Percentiles rank a stretch among this genome's conserved stretches.
These are phyloP conservation scores for Dasypus novemcinctus DNA, from an alignment of 2,113 vertebrate species.

Conservation along the genomic window DNA sequence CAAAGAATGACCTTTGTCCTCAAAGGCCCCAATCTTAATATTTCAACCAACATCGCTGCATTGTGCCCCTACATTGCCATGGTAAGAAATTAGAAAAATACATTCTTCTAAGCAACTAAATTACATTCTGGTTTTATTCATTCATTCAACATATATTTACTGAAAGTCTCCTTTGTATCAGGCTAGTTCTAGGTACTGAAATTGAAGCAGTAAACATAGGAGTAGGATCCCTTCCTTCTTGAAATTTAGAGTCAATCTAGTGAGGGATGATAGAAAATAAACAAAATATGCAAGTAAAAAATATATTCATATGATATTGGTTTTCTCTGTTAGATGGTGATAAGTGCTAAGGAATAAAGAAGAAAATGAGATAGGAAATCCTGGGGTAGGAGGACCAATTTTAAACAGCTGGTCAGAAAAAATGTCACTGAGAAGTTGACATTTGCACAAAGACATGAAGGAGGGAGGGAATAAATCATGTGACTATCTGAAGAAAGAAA, in stretches of 20 bases:
- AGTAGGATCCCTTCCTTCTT: neutral
- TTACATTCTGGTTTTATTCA: neutral
- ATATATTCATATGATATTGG: neutral
- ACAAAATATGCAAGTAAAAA: neutral
- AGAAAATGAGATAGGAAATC: too few species aligned
- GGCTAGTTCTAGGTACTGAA: neutral
- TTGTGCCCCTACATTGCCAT: neutral
- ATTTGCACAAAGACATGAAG: too few species aligned
- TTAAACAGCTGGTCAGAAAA: too few species aligned
- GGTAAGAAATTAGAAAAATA: neutral
- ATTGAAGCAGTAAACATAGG: neutral
- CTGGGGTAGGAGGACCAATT: too few species aligned
- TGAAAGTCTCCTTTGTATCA: neutral
- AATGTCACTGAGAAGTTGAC: too few species aligned
- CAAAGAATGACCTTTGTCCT: neutral
- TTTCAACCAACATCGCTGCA: neutral
- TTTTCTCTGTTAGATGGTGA: too few species aligned
- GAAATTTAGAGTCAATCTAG: neutral
- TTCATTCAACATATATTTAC: conserved; percentile 11
- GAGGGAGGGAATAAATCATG: too few species aligned
- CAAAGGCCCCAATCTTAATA: neutral
- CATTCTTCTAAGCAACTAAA: neutral
- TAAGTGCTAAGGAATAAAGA: too few species aligned
- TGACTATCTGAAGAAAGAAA: too few species aligned
- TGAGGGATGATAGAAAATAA: neutral